Evolutionary conservation across 2,797 vertebrate genomes (phyloP).

Genomic region (Spondyliosoma cantharus): DNA sequence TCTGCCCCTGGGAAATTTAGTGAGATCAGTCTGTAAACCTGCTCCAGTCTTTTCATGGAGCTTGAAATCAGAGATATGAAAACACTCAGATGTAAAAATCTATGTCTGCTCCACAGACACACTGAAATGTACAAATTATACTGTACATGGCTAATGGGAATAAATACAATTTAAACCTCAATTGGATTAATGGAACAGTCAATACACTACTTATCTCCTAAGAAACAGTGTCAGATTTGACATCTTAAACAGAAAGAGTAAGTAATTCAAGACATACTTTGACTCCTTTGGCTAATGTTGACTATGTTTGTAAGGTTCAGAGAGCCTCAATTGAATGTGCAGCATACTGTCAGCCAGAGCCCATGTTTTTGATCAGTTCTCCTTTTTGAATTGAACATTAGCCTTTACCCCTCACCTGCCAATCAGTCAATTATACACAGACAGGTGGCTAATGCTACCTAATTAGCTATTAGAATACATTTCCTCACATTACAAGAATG

Average conservation of each 20-base stretch:
- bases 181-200: neutral
- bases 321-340: neutral
- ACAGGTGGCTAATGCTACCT: neutral
- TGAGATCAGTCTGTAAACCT: constrained; percentile 1
- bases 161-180: constrained; percentile 1
- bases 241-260: neutral
- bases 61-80: constrained; percentile 17
- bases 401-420: neutral
- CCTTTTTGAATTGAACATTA: neutral
- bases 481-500: neutral
- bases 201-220: neutral
- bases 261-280: neutral
- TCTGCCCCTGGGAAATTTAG: neutral
- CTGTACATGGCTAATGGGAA: neutral
- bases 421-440: constrained; percentile 14
- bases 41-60: neutral
- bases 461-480: neutral
- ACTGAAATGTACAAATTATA: neutral
- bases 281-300: neutral
- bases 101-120: neutral
- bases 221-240: neutral
- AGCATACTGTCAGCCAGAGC: neutral
- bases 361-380: neutral
- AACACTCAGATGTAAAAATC: constrained; percentile 14
- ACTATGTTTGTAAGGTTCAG: neutral